A percentile compares a stretch with the other conserved stretches of the same genome.
Conservation (phyloP, 1,140 invertebrate genomes). For the Wasmannia auropunctata region DNA sequence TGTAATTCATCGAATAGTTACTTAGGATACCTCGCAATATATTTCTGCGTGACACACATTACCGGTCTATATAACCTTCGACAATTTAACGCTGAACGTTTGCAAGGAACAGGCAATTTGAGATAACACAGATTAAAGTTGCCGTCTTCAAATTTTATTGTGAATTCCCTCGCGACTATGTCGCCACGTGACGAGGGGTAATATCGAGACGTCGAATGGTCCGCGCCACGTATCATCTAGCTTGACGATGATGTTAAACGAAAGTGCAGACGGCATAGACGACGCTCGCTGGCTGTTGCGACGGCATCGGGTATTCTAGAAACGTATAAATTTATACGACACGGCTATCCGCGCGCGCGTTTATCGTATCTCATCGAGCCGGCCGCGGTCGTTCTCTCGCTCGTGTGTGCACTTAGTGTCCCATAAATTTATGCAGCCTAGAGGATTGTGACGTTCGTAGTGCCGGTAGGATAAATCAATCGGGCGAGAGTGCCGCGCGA, state of each 20-base stretch:
- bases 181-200: not conserved
- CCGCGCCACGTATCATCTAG: not conserved
- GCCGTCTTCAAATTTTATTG: not conserved
- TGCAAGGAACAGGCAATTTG: not conserved
- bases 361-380: constrained; percentile 29
- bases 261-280: constrained; percentile 28
- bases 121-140: constrained; percentile 9
- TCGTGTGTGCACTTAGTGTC: not conserved
- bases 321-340: constrained; percentile 52
- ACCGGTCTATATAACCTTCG: not conserved
- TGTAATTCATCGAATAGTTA: not conserved
- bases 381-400: not conserved
- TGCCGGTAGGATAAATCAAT: constrained; percentile 55
- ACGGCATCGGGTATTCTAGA: not conserved
- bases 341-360: constrained; percentile 8
- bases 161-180: not conserved
- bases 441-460: constrained; percentile 34
- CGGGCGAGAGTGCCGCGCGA: constrained; percentile 12
- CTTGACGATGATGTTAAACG: constrained; percentile 42
- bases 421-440: constrained; percentile 50
- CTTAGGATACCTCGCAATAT: not conserved
- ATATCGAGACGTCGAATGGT: not conserved
- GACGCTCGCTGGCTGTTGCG: not conserved
- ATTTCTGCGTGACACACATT: not conserved
- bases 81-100: not conserved